A percentile compares a stretch with the other conserved stretches of the same genome.
phyloP scores from a whole-genome alignment of 2,797 vertebrate genomes.

The Arctocebus calabarensis region DNA sequence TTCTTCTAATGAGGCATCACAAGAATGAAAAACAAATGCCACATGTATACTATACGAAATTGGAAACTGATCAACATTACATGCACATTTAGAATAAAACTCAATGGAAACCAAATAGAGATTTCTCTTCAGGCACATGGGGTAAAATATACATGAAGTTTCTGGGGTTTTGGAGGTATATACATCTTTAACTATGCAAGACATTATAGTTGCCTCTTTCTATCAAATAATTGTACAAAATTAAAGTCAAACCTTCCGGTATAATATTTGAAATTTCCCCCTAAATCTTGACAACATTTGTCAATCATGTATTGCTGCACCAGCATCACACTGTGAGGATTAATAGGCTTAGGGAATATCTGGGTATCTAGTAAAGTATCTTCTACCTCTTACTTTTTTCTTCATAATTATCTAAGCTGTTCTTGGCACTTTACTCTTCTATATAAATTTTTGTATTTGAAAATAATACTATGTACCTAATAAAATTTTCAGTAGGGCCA shows the following conservation, averaged over 20 bases:
- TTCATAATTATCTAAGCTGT: background rate
- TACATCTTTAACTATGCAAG: background rate
- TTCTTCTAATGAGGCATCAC: too few relatives aligned
- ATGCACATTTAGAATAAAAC: too few relatives aligned
- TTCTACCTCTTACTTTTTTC: background rate
- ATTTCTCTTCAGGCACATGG: background rate
- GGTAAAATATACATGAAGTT: background rate
- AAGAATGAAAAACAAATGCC: too few relatives aligned
- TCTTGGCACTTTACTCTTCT: background rate
- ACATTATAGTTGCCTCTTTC: background rate
- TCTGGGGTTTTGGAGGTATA: background rate
- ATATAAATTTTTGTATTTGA: background rate
- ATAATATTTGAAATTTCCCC: background rate
- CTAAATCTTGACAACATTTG: background rate
- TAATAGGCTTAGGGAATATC: background rate
- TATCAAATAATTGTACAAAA: background rate
- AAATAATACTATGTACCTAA: background rate
- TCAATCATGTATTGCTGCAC: background rate
- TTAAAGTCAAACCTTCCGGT: background rate
- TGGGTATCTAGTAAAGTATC: background rate
- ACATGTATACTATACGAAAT: too few relatives aligned
- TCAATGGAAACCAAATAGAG: background rate
- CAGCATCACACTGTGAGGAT: background rate
- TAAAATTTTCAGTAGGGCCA: background rate
- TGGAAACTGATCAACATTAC: too few relatives aligned